Conservation (phyloP, 2,797 vertebrate species). For the Pseudotriccus pelzelni region DNA sequence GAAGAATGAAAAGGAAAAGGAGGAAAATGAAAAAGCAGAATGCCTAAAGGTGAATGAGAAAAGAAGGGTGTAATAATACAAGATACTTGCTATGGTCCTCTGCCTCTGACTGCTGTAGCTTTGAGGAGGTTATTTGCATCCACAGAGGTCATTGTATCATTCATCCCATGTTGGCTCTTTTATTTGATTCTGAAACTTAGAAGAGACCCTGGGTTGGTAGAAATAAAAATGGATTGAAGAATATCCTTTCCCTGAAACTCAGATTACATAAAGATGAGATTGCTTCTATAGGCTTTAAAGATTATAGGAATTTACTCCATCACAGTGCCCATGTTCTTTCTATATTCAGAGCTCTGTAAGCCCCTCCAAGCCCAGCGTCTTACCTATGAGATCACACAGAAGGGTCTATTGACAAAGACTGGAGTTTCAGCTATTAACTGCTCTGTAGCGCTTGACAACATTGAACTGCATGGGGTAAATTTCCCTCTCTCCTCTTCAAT, state of each 20-base stretch:
- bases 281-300: background rate
- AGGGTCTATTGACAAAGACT: background rate
- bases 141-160: background rate
- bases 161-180: background rate
- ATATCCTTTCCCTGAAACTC: background rate
- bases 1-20: background rate
- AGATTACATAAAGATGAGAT: background rate
- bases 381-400: background rate
- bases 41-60: background rate
- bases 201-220: background rate
- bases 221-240: background rate
- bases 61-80: background rate
- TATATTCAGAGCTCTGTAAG: background rate
- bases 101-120: background rate
- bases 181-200: background rate
- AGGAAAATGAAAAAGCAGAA: background rate
- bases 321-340: background rate
- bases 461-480: background rate
- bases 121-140: background rate
- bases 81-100: background rate
- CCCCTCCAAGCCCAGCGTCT: fast-evolving
- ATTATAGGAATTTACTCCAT: background rate
- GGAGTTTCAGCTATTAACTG: background rate
- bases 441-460: background rate
- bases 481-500: background rate